A percentile compares a stretch with the other conserved stretches of the same genome.
These are phyloP conservation scores for Drosophila ogumai DNA, from an alignment of 1,140 invertebrate species.

Conservation along the genomic window DNA sequence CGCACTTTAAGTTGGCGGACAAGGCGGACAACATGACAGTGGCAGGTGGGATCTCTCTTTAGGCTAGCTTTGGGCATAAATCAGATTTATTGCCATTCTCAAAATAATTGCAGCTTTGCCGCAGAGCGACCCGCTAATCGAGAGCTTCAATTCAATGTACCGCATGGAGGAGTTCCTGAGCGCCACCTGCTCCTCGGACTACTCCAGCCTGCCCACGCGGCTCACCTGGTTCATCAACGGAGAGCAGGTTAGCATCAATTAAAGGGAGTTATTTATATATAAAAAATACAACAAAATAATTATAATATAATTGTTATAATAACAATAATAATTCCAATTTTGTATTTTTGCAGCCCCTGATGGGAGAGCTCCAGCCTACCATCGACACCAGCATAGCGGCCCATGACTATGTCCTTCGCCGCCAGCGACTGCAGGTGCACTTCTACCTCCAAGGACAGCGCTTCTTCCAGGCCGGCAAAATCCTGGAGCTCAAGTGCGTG, in stretches of 20 bases:
- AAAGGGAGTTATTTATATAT: neutral
- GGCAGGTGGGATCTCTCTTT: conserved; percentile 85
- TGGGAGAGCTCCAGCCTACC: conserved; percentile 74
- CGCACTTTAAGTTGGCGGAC: conserved; percentile 87
- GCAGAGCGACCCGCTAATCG: conserved; percentile 86
- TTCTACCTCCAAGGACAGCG: conserved; percentile 80
- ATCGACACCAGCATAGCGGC: conserved; percentile 78
- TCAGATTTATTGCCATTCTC: conserved; percentile 1
- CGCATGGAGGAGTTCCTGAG: conserved; percentile 87
- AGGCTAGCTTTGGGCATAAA: too few relatives aligned
- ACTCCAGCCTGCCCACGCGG: conserved; percentile 87
- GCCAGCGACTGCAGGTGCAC: conserved; percentile 75
- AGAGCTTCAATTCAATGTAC: conserved; percentile 86
- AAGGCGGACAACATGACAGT: conserved; percentile 88
- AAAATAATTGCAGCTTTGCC: conserved; percentile 85
- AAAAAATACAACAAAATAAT: too few relatives aligned
- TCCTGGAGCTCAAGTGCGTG: conserved; percentile 80
- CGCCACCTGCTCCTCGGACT: conserved; percentile 87
- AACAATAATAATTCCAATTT: too few relatives aligned
- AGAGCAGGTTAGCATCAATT: conserved; percentile 85
- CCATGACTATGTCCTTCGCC: conserved; percentile 77
- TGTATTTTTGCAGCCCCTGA: conserved; percentile 51
- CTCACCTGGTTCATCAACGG: conserved; percentile 88
- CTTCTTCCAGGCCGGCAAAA: conserved; percentile 67
- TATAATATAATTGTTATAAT: neutral